Conservation (phyloP, 2,797 vertebrate genomes). For the Uromys caudimaculatus region DNA sequence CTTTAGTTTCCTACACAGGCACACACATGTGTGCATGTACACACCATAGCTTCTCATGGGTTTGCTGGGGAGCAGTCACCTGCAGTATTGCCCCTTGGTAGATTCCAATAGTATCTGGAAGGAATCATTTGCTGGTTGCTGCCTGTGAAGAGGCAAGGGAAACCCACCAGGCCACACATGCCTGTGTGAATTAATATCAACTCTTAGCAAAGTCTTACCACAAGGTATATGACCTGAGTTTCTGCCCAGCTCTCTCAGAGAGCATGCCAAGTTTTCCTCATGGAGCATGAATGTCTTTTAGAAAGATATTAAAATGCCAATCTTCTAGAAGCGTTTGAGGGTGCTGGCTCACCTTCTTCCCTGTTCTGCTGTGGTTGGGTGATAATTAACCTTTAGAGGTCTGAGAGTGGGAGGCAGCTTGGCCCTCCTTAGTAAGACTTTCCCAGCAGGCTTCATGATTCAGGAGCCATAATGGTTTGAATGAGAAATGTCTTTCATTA, state of each 20-base stretch:
- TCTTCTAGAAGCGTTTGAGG: constrained; percentile 4
- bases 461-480: background rate
- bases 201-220: background rate
- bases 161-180: background rate
- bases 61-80: background rate
- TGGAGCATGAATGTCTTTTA: background rate
- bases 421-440: background rate
- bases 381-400: background rate
- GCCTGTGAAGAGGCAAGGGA: background rate
- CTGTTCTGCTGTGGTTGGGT: background rate
- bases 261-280: background rate
- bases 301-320: constrained; percentile 22
- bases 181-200: background rate
- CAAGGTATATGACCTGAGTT: background rate
- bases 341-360: background rate
- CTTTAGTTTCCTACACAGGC: background rate
- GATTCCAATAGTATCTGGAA: background rate
- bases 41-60: background rate
- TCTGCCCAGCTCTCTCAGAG: constrained; percentile 44
- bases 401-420: background rate
- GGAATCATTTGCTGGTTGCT: background rate
- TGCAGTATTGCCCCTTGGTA: background rate
- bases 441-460: background rate
- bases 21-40: background rate
- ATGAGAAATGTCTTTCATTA: background rate